phyloP scores from a whole-genome alignment of 2,797 vertebrate genomes.

The Mormyrops boulengeri region DNA sequence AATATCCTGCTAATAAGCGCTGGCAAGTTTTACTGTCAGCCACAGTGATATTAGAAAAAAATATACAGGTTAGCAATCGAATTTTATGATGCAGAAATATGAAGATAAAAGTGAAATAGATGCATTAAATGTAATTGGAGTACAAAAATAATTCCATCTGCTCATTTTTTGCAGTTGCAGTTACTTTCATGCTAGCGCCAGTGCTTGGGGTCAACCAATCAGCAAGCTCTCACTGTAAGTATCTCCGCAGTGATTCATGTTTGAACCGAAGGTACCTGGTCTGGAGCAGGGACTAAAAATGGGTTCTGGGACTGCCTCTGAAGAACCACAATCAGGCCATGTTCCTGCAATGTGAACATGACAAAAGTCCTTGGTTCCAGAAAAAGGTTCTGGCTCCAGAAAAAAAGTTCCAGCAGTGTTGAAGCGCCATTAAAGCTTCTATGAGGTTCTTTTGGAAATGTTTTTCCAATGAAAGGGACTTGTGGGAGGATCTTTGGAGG shows the following conservation, averaged over 20 bases:
- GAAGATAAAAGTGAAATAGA: not conserved
- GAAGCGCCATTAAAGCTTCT: not conserved
- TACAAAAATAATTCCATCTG: not conserved
- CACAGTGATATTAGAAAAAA: not conserved
- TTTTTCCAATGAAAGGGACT: not conserved
- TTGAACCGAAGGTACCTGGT: not conserved
- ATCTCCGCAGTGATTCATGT: not conserved
- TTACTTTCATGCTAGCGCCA: not conserved
- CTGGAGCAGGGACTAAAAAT: not conserved
- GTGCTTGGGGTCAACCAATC: not conserved
- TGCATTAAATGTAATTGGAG: not conserved
- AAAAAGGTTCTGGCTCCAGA: not conserved
- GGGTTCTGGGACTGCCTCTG: not conserved
- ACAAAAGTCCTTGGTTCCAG: not conserved
- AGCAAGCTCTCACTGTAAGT: not conserved
- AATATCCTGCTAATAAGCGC: not conserved
- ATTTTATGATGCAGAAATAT: not conserved
- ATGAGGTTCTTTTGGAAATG: not conserved
- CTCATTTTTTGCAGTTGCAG: not conserved
- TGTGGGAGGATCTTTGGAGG: not conserved
- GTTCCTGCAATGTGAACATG: not conserved
- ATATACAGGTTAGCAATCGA: not conserved
- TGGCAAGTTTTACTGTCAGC: not conserved
- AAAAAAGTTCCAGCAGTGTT: not conserved
- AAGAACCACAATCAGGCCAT: not conserved